Percentiles rank a stretch among this genome's conserved stretches.
phyloP scores from a whole-genome alignment of 2,113 vertebrate genomes.

The Anolis carolinensis region DNA sequence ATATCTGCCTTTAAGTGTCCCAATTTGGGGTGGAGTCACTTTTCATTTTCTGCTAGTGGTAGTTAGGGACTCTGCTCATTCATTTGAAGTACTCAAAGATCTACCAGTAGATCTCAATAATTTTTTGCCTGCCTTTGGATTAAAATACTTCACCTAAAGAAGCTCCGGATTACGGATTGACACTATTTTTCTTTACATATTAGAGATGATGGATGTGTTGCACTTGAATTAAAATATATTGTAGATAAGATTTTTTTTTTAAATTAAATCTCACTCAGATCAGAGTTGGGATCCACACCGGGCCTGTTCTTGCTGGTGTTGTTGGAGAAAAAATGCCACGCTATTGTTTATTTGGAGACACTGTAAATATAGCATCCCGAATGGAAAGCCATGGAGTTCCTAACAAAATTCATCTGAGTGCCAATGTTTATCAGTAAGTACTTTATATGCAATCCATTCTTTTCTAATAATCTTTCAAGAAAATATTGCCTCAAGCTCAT shows the following conservation, averaged over 20 bases:
- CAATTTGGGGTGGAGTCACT: background rate
- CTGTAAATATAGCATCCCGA: conserved; percentile 77
- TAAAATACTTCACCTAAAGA: background rate
- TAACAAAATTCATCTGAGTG: conserved; percentile 77
- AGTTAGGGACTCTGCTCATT: background rate
- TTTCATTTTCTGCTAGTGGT: background rate
- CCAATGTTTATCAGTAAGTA: conserved; percentile 71
- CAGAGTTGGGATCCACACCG: conserved; percentile 77
- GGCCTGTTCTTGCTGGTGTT: conserved; percentile 74
- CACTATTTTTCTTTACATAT: background rate
- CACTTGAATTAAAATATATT: background rate
- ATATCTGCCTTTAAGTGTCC: background rate
- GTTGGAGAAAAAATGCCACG: conserved; percentile 82
- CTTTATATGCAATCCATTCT: background rate
- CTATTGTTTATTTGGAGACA: conserved; percentile 82
- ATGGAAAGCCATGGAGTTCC: conserved; percentile 79
- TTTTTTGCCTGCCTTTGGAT: background rate
- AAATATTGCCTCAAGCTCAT: background rate
- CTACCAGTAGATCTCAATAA: background rate
- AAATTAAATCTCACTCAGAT: conserved; percentile 68
- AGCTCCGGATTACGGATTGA: background rate
- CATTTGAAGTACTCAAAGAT: background rate
- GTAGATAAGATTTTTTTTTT: conserved; percentile 32
- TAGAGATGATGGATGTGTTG: conserved; percentile 18
- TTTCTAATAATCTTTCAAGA: background rate